Percentiles rank a stretch among this genome's conserved stretches.
Conservation (phyloP, 2,797 vertebrate genomes). For the Anabas testudineus region DNA sequence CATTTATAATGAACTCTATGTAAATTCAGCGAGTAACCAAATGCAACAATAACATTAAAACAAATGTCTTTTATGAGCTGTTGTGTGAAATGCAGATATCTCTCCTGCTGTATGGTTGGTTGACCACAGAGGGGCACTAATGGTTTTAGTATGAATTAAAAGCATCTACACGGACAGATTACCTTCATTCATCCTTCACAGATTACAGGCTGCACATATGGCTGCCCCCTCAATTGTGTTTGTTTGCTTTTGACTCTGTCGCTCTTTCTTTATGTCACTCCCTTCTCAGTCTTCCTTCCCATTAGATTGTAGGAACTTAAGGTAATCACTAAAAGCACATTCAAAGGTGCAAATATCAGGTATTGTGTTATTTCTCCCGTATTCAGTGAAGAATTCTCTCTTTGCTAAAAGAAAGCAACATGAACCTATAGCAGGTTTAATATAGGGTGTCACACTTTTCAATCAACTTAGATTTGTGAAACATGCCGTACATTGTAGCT, state of each 20-base stretch:
- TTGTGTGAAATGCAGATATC: neutral
- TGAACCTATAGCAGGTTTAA: too few species aligned
- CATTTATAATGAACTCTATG: neutral
- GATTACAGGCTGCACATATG: constrained; percentile 35
- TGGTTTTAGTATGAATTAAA: constrained; percentile 59
- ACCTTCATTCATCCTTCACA: constrained; percentile 65
- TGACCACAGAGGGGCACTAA: constrained; percentile 72
- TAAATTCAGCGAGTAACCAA: neutral
- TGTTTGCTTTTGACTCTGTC: neutral
- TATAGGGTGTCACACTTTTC: neutral
- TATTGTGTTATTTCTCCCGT: neutral
- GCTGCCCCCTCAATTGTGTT: constrained; percentile 1
- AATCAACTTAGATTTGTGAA: neutral
- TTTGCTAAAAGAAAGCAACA: neutral
- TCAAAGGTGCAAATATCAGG: neutral
- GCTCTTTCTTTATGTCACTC: neutral
- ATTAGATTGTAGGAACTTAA: constrained; percentile 3
- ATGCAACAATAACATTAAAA: neutral
- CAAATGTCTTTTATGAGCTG: constrained; percentile 10
- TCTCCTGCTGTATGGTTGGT: constrained; percentile 36
- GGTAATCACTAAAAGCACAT: constrained; percentile 5
- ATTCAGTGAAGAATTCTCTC: neutral
- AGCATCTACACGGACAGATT: constrained; percentile 28
- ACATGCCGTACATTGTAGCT: neutral
- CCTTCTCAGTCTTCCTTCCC: neutral